Base-by-base conservation (phyloP, 2,113 vertebrate genomes). In the Setophaga petechia region DNA sequence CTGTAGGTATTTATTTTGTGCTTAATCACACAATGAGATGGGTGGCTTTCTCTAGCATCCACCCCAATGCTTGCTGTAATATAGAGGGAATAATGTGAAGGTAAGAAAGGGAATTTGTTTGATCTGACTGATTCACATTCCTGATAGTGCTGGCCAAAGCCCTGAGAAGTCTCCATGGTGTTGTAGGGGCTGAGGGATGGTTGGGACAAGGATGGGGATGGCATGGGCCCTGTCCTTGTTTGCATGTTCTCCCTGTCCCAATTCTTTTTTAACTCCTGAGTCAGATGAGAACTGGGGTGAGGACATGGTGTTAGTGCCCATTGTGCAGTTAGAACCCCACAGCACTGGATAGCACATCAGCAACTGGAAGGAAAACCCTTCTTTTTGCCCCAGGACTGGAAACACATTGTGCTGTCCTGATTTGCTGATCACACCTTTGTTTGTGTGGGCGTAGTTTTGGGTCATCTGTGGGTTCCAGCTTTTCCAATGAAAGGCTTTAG, bases 21-120 rank as follows among this genome's bases (percentile, higher is more conserved):
- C n/a, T 81, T 71, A 63, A 52, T 35, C 54, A 41, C 6, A 19
- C 54, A 41, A 21, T 0, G 3, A 65, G 37, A 20, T 78, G 61
- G 31, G n/a, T 43, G 69, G 5, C 7, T 52, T 68, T 59, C 71
- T 73, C 66, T 78, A 22, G 31, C 59, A 4, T 28, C 54, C 21
- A 21, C 55, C 49, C 28, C 0, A 0, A 6, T 0, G 15, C 27
- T 65, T 72, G 47, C 47, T 79, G 0, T 28, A 35, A n/a, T 4
- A 21, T 35, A 39, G 67, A 46, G 33, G 72, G 43, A 89, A 58
- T 41, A 58, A 74, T 2, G 47, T 1, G 11, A 71, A 63, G 41
- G 57, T 12, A 52, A 78, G 77, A 41, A 71, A 68, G 27, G 59
- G 11, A 15, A 18, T 43, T 74, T 66, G 43, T 81, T 75, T 52